Percentiles rank a stretch among this genome's conserved stretches.
phyloP scores from a whole-genome alignment of 2,797 vertebrate genomes.

The Onychomys torridus region DNA sequence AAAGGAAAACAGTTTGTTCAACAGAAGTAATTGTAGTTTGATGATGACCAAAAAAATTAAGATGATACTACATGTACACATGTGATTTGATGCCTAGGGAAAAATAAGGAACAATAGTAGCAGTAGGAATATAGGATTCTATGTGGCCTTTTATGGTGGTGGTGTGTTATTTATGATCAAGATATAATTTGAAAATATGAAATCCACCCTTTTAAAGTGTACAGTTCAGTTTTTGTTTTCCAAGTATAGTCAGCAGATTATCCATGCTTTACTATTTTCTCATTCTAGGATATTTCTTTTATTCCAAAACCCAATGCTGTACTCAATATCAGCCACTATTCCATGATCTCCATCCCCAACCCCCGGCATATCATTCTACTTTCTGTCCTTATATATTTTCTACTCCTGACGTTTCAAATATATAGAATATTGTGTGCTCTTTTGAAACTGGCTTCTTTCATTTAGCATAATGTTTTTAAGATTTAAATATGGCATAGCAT shows the following conservation, averaged over 20 bases:
- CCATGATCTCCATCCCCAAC: not conserved
- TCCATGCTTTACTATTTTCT: not conserved
- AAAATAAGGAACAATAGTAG: not conserved
- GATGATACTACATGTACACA: not conserved
- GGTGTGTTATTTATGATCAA: not conserved
- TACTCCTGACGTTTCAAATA: not conserved
- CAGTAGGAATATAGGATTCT: not conserved
- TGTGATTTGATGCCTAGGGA: not conserved
- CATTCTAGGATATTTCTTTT: constrained; percentile 47
- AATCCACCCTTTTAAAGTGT: not conserved
- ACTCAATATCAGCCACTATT: not conserved
- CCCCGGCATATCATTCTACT: not conserved
- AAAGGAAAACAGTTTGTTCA: not conserved
- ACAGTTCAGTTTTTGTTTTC: not conserved
- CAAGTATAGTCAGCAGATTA: not conserved
- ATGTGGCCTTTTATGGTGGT: not conserved
- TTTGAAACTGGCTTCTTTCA: constrained; percentile 8
- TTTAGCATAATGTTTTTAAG: not conserved
- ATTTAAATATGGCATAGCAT: not conserved
- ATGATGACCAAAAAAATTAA: constrained; percentile 41
- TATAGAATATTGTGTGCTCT: not conserved
- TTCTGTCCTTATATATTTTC: not conserved
- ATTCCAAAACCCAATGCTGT: not conserved
- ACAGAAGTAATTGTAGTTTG: constrained; percentile 7
- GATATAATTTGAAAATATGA: not conserved